Conservation (phyloP, 1,140 invertebrate species). For the Phenacoccus solenopsis region DNA sequence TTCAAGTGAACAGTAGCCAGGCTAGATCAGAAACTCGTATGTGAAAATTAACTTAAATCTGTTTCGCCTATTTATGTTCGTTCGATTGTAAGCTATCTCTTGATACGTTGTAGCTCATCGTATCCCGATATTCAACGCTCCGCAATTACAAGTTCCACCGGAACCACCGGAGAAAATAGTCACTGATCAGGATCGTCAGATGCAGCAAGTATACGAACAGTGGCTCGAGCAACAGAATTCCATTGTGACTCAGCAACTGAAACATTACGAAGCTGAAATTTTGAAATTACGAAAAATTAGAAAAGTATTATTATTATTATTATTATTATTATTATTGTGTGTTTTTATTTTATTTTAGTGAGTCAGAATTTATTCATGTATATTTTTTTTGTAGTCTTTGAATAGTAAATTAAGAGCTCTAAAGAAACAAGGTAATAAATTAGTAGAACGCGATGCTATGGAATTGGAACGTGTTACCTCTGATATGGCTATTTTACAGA, state of each 20-base stretch:
- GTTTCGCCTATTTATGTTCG: too few relatives aligned
- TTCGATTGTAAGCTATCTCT: neutral
- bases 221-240: constrained; percentile 74
- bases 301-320: constrained; percentile 61
- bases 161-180: constrained; percentile 56
- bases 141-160: constrained; percentile 52
- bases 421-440: constrained; percentile 66
- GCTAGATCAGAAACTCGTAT: neutral
- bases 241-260: constrained; percentile 58
- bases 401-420: constrained; percentile 83
- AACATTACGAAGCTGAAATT: constrained; percentile 76
- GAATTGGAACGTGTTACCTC: constrained; percentile 67
- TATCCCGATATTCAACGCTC: constrained; percentile 47
- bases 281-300: constrained; percentile 70
- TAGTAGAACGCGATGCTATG: constrained; percentile 61
- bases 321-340: too few relatives aligned
- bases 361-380: too few relatives aligned
- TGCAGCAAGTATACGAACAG: constrained; percentile 65
- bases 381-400: constrained; percentile 57
- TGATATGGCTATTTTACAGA: constrained; percentile 70
- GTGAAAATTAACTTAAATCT: neutral
- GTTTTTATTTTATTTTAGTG: too few relatives aligned
- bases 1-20: neutral
- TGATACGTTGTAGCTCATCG: constrained; percentile 28
- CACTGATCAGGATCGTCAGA: constrained; percentile 62